Conservation (phyloP, 2,113 vertebrate genomes). For the Arenaria interpres region DNA sequence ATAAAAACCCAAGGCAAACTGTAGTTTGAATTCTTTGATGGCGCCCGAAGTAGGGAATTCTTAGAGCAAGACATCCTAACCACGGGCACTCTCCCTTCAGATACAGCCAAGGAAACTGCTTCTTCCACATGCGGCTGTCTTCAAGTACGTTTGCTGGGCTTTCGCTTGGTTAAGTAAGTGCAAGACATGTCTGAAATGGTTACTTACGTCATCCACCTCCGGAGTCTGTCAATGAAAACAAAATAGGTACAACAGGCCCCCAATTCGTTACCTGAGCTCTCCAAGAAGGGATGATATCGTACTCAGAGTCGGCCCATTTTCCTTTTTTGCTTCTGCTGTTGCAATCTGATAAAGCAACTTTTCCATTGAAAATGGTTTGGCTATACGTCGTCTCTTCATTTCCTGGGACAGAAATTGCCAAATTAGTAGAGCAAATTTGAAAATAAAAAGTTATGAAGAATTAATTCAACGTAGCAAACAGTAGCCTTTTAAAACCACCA, state of each 20-base stretch:
- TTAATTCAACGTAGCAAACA: neutral
- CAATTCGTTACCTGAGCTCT: constrained; percentile 89
- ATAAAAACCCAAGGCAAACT: neutral
- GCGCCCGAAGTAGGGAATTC: neutral
- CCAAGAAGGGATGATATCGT: constrained; percentile 94
- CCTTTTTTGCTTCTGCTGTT: constrained; percentile 94
- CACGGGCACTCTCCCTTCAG: neutral
- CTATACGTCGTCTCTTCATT: constrained; percentile 93
- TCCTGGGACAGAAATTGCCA: constrained; percentile 78
- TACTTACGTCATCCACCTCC: neutral
- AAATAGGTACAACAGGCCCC: neutral
- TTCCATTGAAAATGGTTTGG: constrained; percentile 99
- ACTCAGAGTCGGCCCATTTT: constrained; percentile 92
- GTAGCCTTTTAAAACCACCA: neutral
- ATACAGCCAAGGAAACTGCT: neutral
- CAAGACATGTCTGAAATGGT: neutral
- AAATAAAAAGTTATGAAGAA: neutral
- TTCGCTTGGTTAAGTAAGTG: neutral
- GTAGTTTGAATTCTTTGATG: neutral
- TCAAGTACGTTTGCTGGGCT: neutral
- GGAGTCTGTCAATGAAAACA: constrained; percentile 30
- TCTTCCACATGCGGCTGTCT: neutral
- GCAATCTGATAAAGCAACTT: constrained; percentile 99
- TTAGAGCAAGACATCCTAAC: neutral
- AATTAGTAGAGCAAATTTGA: neutral